A percentile compares a stretch with the other conserved stretches of the same genome.
These are phyloP conservation scores for Prunella fulvescens DNA, from an alignment of 2,113 vertebrate species.

Conservation along the genomic window DNA sequence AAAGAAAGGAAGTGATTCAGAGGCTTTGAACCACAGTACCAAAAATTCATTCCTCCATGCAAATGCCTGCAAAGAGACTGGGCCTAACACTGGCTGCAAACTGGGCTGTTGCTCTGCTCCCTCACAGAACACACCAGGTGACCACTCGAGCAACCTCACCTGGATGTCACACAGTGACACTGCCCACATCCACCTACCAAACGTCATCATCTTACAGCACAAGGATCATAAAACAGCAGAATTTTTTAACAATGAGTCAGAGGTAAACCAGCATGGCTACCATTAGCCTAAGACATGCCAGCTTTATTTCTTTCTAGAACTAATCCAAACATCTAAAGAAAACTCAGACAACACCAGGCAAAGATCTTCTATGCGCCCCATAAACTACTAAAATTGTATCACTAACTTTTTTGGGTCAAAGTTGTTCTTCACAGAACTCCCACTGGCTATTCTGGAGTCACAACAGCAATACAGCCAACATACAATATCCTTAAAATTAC, in stretches of 20 bases:
- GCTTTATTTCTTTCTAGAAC: background rate
- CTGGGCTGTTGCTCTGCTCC: background rate
- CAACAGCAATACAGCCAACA: background rate
- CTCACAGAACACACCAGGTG: background rate
- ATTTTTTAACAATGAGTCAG: background rate
- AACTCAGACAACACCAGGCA: background rate
- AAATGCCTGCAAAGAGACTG: background rate
- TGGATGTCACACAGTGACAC: background rate
- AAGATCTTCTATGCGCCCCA: background rate
- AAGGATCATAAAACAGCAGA: background rate
- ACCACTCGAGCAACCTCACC: background rate
- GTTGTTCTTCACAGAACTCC: background rate
- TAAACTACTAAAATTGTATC: background rate
- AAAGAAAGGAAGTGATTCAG: constrained; percentile 1
- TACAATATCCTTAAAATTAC: background rate
- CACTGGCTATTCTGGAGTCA: background rate
- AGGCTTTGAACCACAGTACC: background rate
- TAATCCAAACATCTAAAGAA: background rate
- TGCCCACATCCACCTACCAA: background rate
- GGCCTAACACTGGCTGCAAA: background rate
- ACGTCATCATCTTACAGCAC: accelerated
- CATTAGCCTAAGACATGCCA: background rate
- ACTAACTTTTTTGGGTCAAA: background rate
- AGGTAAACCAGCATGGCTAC: background rate
- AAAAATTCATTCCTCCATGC: background rate